These are phyloP conservation scores for Diplogasteroides magnus DNA, from an alignment of 1,140 invertebrate species.

Conservation along the genomic window DNA sequence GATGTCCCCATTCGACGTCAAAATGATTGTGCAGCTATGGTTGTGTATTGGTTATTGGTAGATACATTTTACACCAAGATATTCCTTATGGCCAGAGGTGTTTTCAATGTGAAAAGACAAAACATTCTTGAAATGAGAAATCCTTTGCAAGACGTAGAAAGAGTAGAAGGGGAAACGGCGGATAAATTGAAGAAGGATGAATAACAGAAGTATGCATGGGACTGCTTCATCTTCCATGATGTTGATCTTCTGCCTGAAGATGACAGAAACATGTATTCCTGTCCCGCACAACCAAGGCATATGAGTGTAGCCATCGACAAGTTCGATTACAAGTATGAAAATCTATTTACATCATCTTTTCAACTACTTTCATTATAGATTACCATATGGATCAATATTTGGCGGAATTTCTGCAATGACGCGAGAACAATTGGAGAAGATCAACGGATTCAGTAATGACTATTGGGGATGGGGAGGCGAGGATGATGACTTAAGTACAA, in stretches of 20 bases:
- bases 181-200: no score
- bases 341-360: conserved; percentile 7
- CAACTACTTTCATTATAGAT: conserved; percentile 31
- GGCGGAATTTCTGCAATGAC: conserved; percentile 65
- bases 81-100: no score
- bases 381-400: conserved; percentile 59
- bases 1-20: no score
- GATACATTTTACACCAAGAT: no score
- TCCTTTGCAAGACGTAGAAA: neutral
- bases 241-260: conserved; percentile 82
- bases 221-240: conserved; percentile 89
- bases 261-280: conserved; percentile 82
- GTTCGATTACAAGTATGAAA: conserved; percentile 71
- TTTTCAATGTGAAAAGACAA: no score
- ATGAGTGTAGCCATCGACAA: conserved; percentile 89
- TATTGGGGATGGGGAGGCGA: conserved; percentile 71
- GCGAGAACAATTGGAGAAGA: conserved; percentile 65
- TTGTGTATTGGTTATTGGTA: no score
- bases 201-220: conserved; percentile 50
- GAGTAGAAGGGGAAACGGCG: neutral
- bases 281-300: conserved; percentile 71
- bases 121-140: no score
- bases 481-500: conserved; percentile 47
- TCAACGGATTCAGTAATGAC: conserved; percentile 86
- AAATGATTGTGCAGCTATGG: no score